phyloP scores from a whole-genome alignment of 2,888 invertebrate genomes.

The Diaprepes abbreviatus region DNA sequence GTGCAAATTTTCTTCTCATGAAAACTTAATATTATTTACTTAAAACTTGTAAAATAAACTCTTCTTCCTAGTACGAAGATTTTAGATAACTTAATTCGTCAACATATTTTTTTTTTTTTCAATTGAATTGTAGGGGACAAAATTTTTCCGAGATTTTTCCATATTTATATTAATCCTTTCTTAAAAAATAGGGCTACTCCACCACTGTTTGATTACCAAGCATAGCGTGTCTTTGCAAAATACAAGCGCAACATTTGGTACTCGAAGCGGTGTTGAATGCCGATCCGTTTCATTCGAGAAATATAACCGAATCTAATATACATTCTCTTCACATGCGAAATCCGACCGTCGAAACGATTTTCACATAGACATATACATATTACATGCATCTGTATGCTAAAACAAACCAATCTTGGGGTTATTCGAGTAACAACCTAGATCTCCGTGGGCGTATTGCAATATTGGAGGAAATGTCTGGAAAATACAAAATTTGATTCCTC shows the following conservation, averaged over 20 bases:
- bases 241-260: constrained; percentile 15
- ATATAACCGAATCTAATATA: constrained; percentile 53
- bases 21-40: too few relatives aligned
- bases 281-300: constrained; percentile 11
- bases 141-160: too few relatives aligned
- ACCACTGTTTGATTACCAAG: not conserved
- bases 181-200: too few relatives aligned
- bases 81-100: too few relatives aligned
- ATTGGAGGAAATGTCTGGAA: constrained; percentile 15
- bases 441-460: constrained; percentile 11
- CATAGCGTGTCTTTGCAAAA: constrained; percentile 2
- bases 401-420: constrained; percentile 64
- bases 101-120: too few relatives aligned
- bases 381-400: constrained; percentile 65
- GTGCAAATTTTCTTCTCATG: too few relatives aligned
- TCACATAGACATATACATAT: constrained; percentile 59
- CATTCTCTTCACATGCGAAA: constrained; percentile 55
- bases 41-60: too few relatives aligned
- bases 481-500: constrained; percentile 7
- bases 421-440: constrained; percentile 55
- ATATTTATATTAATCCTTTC: too few relatives aligned
- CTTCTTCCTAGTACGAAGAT: too few relatives aligned
- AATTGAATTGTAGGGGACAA: too few relatives aligned
- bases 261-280: constrained; percentile 10
- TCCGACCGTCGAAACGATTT: constrained; percentile 58